These are phyloP conservation scores for Lycia hirtaria DNA, from an alignment of 2,888 invertebrate genomes.

Conservation along the genomic window DNA sequence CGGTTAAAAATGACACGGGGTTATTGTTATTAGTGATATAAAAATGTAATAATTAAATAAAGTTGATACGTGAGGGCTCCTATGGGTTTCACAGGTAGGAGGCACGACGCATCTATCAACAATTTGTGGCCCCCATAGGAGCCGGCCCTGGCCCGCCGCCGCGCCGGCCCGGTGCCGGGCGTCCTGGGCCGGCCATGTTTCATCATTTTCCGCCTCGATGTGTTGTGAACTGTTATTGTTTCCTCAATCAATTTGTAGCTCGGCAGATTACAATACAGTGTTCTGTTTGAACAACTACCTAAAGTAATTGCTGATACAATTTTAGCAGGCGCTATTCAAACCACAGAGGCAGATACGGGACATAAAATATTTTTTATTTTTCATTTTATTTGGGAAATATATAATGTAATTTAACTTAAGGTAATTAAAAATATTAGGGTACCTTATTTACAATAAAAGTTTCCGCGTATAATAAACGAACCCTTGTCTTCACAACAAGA, in stretches of 20 bases:
- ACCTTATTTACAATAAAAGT: too few species aligned
- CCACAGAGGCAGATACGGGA: too few species aligned
- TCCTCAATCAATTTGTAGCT: not conserved
- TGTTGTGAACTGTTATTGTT: constrained; percentile 1
- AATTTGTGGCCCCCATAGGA: constrained; percentile 8
- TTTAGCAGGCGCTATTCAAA: constrained; percentile 6
- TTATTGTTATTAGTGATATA: too few species aligned
- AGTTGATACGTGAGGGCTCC: not conserved
- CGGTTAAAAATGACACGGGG: too few species aligned
- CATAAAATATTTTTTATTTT: too few species aligned
- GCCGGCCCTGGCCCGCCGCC: not conserved
- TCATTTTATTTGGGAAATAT: too few species aligned
- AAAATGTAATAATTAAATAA: too few species aligned
- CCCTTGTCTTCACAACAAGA: too few species aligned
- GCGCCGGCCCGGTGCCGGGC: not conserved
- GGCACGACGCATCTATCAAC: constrained; percentile 5
- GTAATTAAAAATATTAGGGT: too few species aligned
- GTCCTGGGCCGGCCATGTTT: not conserved
- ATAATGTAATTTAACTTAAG: too few species aligned
- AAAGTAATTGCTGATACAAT: constrained; percentile 4
- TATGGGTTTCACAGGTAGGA: not conserved
- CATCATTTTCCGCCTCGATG: not conserved
- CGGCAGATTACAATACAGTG: not conserved
- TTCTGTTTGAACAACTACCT: not conserved
- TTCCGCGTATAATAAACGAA: too few species aligned